Evolutionary conservation across 53 echinoderm and acorn worm genomes (phyloP), one percentile per base, ranked within the genome.

Genomic region (Arbacia lixula): DNA sequence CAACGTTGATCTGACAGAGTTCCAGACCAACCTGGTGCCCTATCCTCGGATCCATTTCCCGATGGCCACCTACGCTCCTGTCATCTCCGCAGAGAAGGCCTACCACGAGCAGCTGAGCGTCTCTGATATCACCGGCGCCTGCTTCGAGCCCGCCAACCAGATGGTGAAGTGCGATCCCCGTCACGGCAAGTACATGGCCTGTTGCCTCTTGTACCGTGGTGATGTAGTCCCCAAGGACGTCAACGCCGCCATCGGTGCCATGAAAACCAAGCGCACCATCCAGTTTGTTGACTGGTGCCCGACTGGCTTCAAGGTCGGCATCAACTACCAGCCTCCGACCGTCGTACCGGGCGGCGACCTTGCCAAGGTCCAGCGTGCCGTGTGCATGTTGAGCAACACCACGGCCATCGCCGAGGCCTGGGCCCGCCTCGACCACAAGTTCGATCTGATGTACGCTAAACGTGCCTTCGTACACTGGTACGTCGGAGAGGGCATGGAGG

Each of bases 371-470:
- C 86, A 91, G 87, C 91, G 91, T 79, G 86, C 86, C 84, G 86
- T 88, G 69, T 86, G 88, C 79, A 87, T 85, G 88, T 46, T 86
- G 86, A 86, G 86, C 76, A 86, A 86, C 77, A 86, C 86, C 85
- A 93, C 93, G 2, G 93, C 90, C 75, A 93, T 93, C 72, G 94
- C 94, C 16, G 91, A 93, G 84, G 94, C 94, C 74, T 93, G 94
- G 94, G 91, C 91, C 71, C 93, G 93, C 86, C 86, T 93, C 28
- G 91, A 93, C 40, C 95, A 95, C 87, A 95, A 95, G 91, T 95
- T 95, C 82, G 95, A 95, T 85, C 88, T 95, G 87, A 95, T 95
- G 95, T 95, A 95, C 87, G 93, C 95, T 56, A 95, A 95, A 90
- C 90, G 93, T 86, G 95, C 95, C 31, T 95, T 95, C 72, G 95